Conservation (phyloP, 2,888 invertebrate species). For the Acronicta alni region DNA sequence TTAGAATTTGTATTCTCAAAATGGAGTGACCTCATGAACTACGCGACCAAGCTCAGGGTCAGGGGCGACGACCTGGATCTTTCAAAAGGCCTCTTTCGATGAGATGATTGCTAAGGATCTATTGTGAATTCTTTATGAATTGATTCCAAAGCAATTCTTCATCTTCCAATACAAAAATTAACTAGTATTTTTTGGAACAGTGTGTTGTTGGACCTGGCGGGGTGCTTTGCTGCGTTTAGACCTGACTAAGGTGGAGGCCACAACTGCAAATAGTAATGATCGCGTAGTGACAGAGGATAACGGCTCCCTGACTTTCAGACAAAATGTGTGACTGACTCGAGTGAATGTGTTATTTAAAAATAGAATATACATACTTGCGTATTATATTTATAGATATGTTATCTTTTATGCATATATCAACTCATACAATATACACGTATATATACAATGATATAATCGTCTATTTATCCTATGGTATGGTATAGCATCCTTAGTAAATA, state of each 20-base stretch:
- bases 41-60: too few species aligned
- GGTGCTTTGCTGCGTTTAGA: too few species aligned
- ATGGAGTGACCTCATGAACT: neutral
- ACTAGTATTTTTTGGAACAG: too few species aligned
- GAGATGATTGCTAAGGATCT: too few species aligned
- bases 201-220: too few species aligned
- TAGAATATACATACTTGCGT: slow-evolving; percentile 10
- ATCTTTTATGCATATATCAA: slow-evolving; percentile 29
- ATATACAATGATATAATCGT: slow-evolving; percentile 38
- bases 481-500: slow-evolving; percentile 17
- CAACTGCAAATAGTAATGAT: too few species aligned
- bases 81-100: too few species aligned
- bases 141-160: too few species aligned
- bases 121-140: too few species aligned
- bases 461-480: slow-evolving; percentile 35
- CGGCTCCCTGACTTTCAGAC: slow-evolving; percentile 13
- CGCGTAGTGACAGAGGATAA: neutral
- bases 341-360: slow-evolving; percentile 13
- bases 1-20: slow-evolving; percentile 25
- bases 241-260: too few species aligned
- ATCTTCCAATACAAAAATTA: too few species aligned
- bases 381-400: slow-evolving; percentile 29
- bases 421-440: slow-evolving; percentile 14
- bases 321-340: slow-evolving; percentile 11
- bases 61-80: too few species aligned